These are phyloP conservation scores for Polylopha cassiicola DNA, from an alignment of 2,888 invertebrate genomes.

Conservation along the genomic window DNA sequence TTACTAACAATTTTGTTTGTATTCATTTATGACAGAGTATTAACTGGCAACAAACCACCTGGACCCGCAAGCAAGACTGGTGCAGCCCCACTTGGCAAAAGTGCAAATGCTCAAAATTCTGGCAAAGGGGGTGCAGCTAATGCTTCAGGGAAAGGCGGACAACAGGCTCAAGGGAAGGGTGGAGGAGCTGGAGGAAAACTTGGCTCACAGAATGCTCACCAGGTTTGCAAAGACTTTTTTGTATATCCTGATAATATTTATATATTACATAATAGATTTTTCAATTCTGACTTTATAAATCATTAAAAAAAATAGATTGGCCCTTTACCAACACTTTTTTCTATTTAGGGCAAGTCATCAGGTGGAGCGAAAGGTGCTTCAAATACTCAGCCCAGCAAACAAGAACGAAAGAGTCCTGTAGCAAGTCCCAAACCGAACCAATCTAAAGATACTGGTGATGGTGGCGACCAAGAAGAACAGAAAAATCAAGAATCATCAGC, in stretches of 20 bases:
- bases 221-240: constrained; percentile 36
- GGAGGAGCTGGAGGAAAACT: constrained; percentile 44
- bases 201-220: constrained; percentile 46
- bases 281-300: too few relatives aligned
- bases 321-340: too few relatives aligned
- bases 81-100: constrained; percentile 54
- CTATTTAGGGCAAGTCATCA: constrained; percentile 57
- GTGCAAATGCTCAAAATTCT: constrained; percentile 38
- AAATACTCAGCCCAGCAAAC: constrained; percentile 49
- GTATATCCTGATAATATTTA: too few relatives aligned
- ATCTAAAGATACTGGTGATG: constrained; percentile 60
- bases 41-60: constrained; percentile 71
- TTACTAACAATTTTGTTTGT: not conserved
- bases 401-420: constrained; percentile 82
- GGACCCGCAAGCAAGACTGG: constrained; percentile 75
- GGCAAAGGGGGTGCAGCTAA: constrained; percentile 40
- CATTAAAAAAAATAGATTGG: too few relatives aligned
- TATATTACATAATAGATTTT: too few relatives aligned
- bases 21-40: constrained; percentile 38
- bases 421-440: constrained; percentile 59
- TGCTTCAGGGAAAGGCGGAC: constrained; percentile 42
- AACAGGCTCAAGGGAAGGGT: constrained; percentile 49
- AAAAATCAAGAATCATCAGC: constrained; percentile 73
- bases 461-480: constrained; percentile 77
- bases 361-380: constrained; percentile 53